Evolutionary conservation across 1,140 invertebrate species (phyloP).

Genomic region (Cyclargus thomasi): DNA sequence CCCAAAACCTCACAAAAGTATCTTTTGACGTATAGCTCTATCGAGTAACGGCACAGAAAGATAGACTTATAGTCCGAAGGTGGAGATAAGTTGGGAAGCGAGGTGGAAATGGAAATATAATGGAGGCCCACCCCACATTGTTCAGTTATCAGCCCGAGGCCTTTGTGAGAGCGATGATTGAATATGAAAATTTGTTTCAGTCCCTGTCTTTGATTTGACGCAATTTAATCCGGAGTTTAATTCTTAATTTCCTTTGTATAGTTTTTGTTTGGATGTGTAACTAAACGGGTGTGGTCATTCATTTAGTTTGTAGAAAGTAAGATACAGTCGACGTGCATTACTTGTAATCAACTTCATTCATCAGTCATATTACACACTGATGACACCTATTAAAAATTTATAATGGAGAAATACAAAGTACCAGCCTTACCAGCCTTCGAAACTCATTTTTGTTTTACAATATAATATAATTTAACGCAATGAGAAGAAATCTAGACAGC

Average conservation of each 20-base stretch:
- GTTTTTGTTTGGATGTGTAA: neutral
- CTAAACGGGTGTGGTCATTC: neutral
- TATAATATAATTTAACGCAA: no score
- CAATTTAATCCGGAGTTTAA: constrained; percentile 58
- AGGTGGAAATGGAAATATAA: constrained; percentile 75
- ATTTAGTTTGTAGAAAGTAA: neutral
- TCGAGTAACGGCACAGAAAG: constrained; percentile 69
- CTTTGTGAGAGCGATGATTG: constrained; percentile 72
- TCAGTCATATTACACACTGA: no score
- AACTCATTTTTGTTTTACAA: no score
- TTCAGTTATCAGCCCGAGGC: constrained; percentile 71
- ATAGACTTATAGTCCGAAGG: constrained; percentile 69
- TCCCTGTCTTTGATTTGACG: constrained; percentile 62
- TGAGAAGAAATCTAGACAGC: no score
- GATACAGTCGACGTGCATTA: no score
- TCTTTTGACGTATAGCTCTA: constrained; percentile 36
- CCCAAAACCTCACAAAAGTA: constrained; percentile 18
- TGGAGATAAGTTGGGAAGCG: constrained; percentile 71
- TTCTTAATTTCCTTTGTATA: constrained; percentile 18
- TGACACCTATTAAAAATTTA: no score
- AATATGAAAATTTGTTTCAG: constrained; percentile 72
- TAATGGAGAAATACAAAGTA: no score
- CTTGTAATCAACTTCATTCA: no score
- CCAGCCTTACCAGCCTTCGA: no score
- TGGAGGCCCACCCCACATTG: constrained; percentile 62